Base-by-base conservation (phyloP, 2,797 vertebrate genomes). In the Hirundo rustica region DNA sequence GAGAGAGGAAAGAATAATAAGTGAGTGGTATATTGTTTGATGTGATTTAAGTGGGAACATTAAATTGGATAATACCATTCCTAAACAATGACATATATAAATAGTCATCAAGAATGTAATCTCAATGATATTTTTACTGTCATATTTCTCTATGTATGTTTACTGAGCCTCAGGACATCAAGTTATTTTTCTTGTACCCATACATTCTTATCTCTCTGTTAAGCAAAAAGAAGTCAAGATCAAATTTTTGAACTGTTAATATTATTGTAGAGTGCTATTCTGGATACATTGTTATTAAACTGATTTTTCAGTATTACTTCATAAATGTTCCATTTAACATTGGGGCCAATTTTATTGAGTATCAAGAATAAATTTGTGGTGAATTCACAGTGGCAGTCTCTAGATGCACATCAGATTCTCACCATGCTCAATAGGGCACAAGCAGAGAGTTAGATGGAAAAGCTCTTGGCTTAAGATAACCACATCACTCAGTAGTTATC, bases 11-110 rank as follows among this genome's bases (percentile, higher is more conserved):
- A 11, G 5, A 42, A 11, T 5, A 38, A 3, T 11, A 5, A n/a
- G 5, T 0, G 0, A 17, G 32, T 19, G 19, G 7, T 18, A 10
- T 11, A 25, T 13, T 16, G 3, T n/a, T 70, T 55, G 55, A 18
- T 29, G 23, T 18, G n/a, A 11, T 38, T 70, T 76, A 36, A 57
- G 9, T n/a, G 20, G 27, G 14, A 76, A 16, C 6, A 26, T 21
- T 40, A 34, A 60, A 15, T 18, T 50, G 19, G 16, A 38, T 32
- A 74, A 70, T 11, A 12, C 16, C 19, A 9, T 76, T 57, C 50
- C 20, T 62, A 50, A 82, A 21, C 32, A 4, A 23, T 20, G 20
- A 26, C 20, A 16, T 80, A 45, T 20, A 66, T 7, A 27, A 30
- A 19, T 8, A 60, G 19, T 32, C 3, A 48, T 36, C 1, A 2